Percentiles rank a stretch among this genome's conserved stretches.
phyloP scores from a whole-genome alignment of 2,797 vertebrate species.

The Coracias cyanogaster region DNA sequence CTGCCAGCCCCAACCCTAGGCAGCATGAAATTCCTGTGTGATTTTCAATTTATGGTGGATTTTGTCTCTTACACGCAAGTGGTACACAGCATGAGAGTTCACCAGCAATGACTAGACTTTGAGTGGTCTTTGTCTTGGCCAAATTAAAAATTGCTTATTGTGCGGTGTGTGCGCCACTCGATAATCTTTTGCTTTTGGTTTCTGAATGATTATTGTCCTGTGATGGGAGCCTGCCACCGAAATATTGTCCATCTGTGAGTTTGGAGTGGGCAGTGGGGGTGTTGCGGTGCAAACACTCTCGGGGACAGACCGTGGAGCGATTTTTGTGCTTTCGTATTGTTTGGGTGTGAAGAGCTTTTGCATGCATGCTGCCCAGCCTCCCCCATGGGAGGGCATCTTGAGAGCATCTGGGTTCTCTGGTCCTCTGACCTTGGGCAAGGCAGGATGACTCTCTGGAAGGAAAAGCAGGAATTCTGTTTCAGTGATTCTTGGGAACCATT shows the following conservation, averaged over 20 bases:
- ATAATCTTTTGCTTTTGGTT: background rate
- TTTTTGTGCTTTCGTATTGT: background rate
- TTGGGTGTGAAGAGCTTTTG: background rate
- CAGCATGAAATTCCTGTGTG: background rate
- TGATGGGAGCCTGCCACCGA: background rate
- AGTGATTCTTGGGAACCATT: background rate
- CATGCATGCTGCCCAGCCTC: background rate
- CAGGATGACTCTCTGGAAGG: background rate
- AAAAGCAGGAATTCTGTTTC: background rate
- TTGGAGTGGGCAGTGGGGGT: background rate
- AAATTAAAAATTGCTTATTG: background rate
- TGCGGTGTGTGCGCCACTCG: accelerated
- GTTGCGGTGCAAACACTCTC: background rate
- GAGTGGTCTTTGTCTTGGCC: background rate
- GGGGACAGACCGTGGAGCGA: accelerated
- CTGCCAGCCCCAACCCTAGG: background rate
- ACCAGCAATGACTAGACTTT: background rate
- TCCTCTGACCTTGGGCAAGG: background rate
- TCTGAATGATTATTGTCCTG: background rate
- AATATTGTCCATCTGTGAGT: background rate
- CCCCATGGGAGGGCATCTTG: background rate
- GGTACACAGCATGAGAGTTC: background rate
- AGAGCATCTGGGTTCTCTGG: background rate
- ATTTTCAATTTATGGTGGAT: background rate
- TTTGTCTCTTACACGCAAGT: background rate